phyloP scores from a whole-genome alignment of 92 coral and sea anemone genomes.

The Anthopleura xanthogrammica region DNA sequence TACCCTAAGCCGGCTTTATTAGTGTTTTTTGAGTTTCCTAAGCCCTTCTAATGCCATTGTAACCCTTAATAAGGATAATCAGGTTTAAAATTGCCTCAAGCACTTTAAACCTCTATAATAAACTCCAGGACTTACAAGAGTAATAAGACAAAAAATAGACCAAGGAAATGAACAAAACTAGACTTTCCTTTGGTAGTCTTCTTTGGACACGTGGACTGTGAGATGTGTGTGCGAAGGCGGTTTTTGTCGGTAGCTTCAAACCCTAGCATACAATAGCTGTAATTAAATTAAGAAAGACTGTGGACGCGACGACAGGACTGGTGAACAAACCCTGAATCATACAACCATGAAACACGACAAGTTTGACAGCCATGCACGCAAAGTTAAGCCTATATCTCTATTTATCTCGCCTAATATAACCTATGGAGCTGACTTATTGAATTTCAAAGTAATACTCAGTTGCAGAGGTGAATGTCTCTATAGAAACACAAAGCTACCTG shows the following conservation, averaged over 20 bases:
- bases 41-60: conserved; percentile 21
- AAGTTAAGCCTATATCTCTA: not conserved
- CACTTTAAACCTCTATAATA: not conserved
- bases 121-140: not conserved
- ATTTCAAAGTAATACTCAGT: not conserved
- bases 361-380: conserved; percentile 1
- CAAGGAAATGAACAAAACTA: conserved; percentile 24
- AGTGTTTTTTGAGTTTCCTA: conserved; percentile 7
- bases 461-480: not conserved
- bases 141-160: not conserved
- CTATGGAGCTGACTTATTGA: not conserved
- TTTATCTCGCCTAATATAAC: not conserved
- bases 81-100: conserved; percentile 11
- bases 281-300: conserved; percentile 41
- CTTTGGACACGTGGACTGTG: conserved; percentile 14
- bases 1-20: conserved; percentile 14
- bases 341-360: not conserved
- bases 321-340: not conserved
- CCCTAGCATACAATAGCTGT: conserved; percentile 19
- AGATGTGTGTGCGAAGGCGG: conserved; percentile 25
- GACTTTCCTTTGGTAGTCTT: not conserved
- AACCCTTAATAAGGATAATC: conserved; percentile 14
- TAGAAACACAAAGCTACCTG: not conserved
- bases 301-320: conserved; percentile 5
- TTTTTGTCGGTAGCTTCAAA: conserved; percentile 41